These are phyloP conservation scores for Agapornis roseicollis DNA, from an alignment of 2,113 vertebrate genomes.

Conservation along the genomic window DNA sequence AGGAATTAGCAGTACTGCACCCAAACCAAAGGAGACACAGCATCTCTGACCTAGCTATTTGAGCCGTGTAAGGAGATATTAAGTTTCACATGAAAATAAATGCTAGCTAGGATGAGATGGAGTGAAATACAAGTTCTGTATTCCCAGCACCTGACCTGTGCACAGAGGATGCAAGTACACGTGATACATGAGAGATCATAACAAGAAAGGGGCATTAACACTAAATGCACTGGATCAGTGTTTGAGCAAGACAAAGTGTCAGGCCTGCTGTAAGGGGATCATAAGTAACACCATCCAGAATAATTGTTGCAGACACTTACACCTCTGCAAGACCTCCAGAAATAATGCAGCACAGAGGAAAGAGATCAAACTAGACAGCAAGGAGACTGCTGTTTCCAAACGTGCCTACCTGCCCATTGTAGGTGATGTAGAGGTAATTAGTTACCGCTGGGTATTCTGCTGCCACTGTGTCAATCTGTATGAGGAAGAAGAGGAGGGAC, in stretches of 20 bases:
- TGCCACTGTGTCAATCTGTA: conserved; percentile 92
- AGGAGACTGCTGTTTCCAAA: neutral
- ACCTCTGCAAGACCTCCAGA: neutral
- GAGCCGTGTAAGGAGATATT: neutral
- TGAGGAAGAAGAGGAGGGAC: neutral
- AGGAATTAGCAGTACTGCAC: neutral
- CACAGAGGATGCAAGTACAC: neutral
- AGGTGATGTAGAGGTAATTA: conserved; percentile 93
- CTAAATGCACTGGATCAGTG: neutral
- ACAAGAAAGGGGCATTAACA: neutral
- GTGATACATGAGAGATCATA: neutral
- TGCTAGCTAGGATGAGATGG: neutral
- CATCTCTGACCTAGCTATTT: neutral
- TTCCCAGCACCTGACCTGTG: neutral
- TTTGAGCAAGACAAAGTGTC: neutral
- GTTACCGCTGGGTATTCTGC: conserved; percentile 93
- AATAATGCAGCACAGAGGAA: neutral
- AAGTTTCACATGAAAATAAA: neutral
- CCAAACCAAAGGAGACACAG: neutral
- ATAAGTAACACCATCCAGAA: neutral
- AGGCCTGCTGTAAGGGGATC: neutral
- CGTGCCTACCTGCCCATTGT: conserved; percentile 87
- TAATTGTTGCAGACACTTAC: neutral
- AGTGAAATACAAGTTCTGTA: neutral
- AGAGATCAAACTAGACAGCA: neutral